Evolutionary conservation across 2,888 invertebrate species (phyloP), one percentile per base, ranked within the genome.

Genomic region (Tipula confusa): DNA sequence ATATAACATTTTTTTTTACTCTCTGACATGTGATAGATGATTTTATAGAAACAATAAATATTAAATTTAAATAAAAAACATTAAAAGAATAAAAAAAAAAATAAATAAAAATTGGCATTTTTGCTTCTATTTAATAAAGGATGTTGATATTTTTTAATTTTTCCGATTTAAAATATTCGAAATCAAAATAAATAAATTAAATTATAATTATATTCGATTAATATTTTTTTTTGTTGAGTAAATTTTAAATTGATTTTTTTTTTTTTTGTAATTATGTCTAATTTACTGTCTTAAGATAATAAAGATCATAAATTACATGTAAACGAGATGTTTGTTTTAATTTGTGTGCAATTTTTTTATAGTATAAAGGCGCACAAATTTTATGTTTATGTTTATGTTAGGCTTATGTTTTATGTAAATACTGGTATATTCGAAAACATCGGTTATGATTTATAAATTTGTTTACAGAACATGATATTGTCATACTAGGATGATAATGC

Each of bases 31-130:
- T 64, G 64, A 64, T 24, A 64, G 64, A 64, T 64, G 64, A 64
- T 64, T 64, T 64, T 64, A 64, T 24, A 64, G 64, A 64, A 64
- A 64, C 64, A 64, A 64, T 24, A 24, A 24, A 24, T 64, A 64
- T 64, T 64, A 64, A 64, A 43, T 64, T 64, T 64, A 64, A 64
- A 64, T 64, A 64, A 18, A 33, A 64, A 64, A 64, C 64, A 64
- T 64, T 64, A 64, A 64, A 64, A 64, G 64, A 64, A n/a, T n/a
- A n/a, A n/a, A n/a, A n/a, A n/a, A n/a, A n/a, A n/a, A n/a, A n/a
- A n/a, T n/a, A n/a, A n/a, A n/a, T n/a, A n/a, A 64, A 43, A 64
- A 64, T 24, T 43, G n/a, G n/a, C 64, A 64, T 4, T 9, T 64
- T 64, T 64, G n/a, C n/a, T n/a, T n/a, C 2, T 24, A 64, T 64